Evolutionary conservation across 2,113 vertebrate genomes (phyloP).

Genomic region (Gallinago paraguaiae): DNA sequence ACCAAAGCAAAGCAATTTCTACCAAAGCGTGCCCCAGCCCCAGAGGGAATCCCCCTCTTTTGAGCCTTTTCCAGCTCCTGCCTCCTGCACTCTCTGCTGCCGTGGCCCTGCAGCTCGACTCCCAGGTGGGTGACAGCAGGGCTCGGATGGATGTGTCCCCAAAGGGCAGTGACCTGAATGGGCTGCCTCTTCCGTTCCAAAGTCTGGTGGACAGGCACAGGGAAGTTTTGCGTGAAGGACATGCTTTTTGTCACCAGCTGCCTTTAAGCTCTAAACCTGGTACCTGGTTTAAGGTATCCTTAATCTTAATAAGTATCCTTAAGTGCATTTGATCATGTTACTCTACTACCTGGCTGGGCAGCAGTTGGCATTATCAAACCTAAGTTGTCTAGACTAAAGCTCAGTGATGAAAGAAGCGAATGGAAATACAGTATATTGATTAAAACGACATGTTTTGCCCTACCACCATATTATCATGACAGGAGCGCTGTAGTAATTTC

Average conservation of each 20-base stretch:
- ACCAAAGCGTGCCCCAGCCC: neutral
- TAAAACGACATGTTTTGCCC: neutral
- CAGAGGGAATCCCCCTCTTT: neutral
- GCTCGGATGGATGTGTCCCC: neutral
- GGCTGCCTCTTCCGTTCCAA: neutral
- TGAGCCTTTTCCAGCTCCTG: neutral
- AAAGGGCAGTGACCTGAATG: neutral
- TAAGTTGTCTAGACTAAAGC: neutral
- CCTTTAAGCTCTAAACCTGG: neutral
- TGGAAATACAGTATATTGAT: conserved; percentile 31
- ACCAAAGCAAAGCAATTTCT: neutral
- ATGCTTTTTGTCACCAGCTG: neutral
- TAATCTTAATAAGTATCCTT: neutral
- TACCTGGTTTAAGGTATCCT: neutral
- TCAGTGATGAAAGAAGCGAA: conserved; percentile 27
- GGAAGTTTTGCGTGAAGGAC: neutral
- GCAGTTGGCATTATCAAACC: neutral
- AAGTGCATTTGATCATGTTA: neutral
- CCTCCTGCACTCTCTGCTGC: neutral
- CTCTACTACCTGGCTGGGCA: neutral
- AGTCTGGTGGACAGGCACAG: neutral
- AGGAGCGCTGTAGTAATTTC: conserved; percentile 2
- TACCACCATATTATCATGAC: neutral
- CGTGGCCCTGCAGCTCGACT: neutral
- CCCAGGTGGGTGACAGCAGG: neutral